A percentile compares a stretch with the other conserved stretches of the same genome.
These are phyloP conservation scores for Volucella bombylans DNA, from an alignment of 2,888 invertebrate genomes.

Conservation along the genomic window DNA sequence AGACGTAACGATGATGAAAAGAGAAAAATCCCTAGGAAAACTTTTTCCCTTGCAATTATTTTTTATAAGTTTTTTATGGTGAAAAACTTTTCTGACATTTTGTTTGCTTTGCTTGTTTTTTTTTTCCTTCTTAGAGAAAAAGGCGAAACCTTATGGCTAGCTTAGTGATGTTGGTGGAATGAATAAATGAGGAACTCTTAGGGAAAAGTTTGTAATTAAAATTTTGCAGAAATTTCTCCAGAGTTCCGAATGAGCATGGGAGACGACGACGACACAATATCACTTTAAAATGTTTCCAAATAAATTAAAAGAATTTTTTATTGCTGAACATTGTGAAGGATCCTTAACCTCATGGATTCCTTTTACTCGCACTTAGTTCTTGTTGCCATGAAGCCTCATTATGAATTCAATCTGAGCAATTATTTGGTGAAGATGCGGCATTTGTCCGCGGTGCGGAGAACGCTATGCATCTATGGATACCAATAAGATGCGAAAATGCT, in stretches of 20 bases:
- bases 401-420: conserved; percentile 72
- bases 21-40: conserved; percentile 37
- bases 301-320: conserved; percentile 52
- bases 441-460: conserved; percentile 49
- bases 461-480: too few relatives aligned
- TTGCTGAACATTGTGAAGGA: conserved; percentile 61
- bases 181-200: conserved; percentile 16
- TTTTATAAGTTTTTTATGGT: conserved; percentile 55
- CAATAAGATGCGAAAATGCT: conserved; percentile 34
- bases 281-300: conserved; percentile 67
- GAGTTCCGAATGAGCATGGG: conserved; percentile 49
- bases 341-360: conserved; percentile 63
- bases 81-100: conserved; percentile 1
- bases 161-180: too few relatives aligned
- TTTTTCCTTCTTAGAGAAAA: conserved; percentile 19
- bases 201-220: conserved; percentile 72
- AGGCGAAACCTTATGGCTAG: conserved; percentile 3
- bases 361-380: not conserved
- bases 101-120: not conserved
- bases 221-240: conserved; percentile 54
- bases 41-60: conserved; percentile 71
- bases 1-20: conserved; percentile 44
- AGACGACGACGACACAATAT: conserved; percentile 33
- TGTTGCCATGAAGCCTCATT: conserved; percentile 58
- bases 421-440: conserved; percentile 67